A percentile compares a stretch with the other conserved stretches of the same genome.
phyloP scores from a whole-genome alignment of 2,888 invertebrate species.

The Melanargia galathea region DNA sequence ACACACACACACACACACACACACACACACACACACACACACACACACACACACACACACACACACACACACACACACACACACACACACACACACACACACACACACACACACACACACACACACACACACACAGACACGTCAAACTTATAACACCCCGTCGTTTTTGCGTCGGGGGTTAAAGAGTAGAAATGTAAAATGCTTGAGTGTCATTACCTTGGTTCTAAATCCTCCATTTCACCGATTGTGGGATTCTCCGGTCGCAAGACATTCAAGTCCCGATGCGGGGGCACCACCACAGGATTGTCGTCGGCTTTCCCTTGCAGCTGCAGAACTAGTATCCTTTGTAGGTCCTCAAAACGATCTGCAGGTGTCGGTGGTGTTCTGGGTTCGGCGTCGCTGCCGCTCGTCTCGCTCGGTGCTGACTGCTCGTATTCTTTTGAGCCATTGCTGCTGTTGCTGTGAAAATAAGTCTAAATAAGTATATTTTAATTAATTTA shows the following conservation, averaged over 20 bases:
- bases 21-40: too few species aligned
- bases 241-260: conserved; percentile 87
- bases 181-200: too few species aligned
- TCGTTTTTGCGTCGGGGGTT: too few species aligned
- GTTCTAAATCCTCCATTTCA: conserved; percentile 84
- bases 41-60: too few species aligned
- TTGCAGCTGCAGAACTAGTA: conserved; percentile 76
- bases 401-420: conserved; percentile 71
- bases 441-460: conserved; percentile 71
- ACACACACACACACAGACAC: too few species aligned
- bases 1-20: too few species aligned
- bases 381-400: conserved; percentile 59
- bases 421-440: conserved; percentile 75
- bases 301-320: conserved; percentile 79
- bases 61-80: too few species aligned
- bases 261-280: conserved; percentile 78
- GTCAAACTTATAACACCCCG: too few species aligned
- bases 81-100: too few species aligned
- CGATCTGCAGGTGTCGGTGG: conserved; percentile 80
- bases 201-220: too few species aligned
- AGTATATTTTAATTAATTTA: too few species aligned
- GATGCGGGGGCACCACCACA: conserved; percentile 75
- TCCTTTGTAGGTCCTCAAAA: conserved; percentile 83
- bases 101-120: too few species aligned
- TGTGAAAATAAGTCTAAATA: conserved; percentile 46